Percentiles rank a stretch among this genome's conserved stretches.
phyloP scores from a whole-genome alignment of 35 echinoderm and acorn worm genomes.

The Apostichopus japonicus region DNA sequence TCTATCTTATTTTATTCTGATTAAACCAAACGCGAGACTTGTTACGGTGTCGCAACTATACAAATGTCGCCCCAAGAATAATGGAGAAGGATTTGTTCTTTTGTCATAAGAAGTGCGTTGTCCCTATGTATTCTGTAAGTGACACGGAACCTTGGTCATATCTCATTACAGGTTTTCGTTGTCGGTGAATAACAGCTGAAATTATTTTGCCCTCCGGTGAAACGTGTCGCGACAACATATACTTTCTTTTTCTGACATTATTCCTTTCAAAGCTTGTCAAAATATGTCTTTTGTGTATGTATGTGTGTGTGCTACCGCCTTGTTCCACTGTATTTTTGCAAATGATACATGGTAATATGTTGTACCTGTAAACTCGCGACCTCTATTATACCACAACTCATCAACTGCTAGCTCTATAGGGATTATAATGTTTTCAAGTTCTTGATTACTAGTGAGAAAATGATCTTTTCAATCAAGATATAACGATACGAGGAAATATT shows the following conservation, averaged over 20 bases:
- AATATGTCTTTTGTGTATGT: background rate
- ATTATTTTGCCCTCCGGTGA: background rate
- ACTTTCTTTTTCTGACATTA: background rate
- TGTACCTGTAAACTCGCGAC: background rate
- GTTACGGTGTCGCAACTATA: background rate
- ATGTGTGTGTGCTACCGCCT: background rate
- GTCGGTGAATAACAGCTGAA: background rate
- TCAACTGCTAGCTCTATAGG: background rate
- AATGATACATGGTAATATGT: background rate
- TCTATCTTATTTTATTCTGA: too few species aligned
- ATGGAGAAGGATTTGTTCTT: background rate
- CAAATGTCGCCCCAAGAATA: background rate
- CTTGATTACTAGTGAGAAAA: background rate
- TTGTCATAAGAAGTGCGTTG: background rate
- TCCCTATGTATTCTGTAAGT: background rate
- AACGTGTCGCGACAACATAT: background rate
- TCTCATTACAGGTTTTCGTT: background rate
- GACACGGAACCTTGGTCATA: background rate
- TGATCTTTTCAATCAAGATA: too few species aligned
- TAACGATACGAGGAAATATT: too few species aligned
- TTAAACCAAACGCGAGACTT: background rate
- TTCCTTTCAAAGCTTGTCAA: background rate
- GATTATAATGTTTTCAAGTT: background rate
- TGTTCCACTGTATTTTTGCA: background rate
- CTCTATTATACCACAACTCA: background rate